Conservation (phyloP, 2,113 vertebrate genomes). For the Erythrocercus mccallii region DNA sequence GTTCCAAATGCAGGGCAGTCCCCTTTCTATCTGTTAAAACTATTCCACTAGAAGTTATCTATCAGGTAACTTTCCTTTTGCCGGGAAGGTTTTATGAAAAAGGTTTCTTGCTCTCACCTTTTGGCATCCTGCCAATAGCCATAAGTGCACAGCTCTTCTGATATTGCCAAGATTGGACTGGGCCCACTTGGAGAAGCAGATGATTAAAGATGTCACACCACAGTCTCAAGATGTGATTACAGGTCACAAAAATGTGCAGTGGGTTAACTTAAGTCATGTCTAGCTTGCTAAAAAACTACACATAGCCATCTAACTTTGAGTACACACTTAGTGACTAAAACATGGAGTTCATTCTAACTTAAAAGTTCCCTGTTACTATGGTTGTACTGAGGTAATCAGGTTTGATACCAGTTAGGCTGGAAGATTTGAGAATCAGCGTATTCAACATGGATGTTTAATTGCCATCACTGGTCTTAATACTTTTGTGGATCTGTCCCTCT, state of each 20-base stretch:
- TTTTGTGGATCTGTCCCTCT: constrained; percentile 16
- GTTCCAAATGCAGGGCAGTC: neutral
- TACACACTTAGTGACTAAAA: neutral
- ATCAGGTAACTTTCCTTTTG: neutral
- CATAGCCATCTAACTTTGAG: neutral
- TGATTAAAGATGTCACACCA: neutral
- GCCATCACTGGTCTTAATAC: neutral
- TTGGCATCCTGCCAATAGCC: neutral
- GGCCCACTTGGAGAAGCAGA: neutral
- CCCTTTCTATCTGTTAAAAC: neutral
- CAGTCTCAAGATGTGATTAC: neutral
- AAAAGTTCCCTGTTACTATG: fast-evolving
- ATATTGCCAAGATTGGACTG: neutral
- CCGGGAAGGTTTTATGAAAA: neutral
- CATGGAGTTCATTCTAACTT: neutral
- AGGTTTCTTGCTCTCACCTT: neutral
- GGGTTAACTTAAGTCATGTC: neutral
- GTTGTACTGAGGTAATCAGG: neutral
- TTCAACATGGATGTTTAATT: neutral
- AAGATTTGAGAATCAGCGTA: neutral
- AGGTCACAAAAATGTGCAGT: neutral
- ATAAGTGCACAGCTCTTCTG: neutral
- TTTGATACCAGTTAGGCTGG: neutral
- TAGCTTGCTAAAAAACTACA: neutral
- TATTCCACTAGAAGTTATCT: neutral